These are phyloP conservation scores for Ranitomeya imitator DNA, from an alignment of 2,113 vertebrate species.

Conservation along the genomic window DNA sequence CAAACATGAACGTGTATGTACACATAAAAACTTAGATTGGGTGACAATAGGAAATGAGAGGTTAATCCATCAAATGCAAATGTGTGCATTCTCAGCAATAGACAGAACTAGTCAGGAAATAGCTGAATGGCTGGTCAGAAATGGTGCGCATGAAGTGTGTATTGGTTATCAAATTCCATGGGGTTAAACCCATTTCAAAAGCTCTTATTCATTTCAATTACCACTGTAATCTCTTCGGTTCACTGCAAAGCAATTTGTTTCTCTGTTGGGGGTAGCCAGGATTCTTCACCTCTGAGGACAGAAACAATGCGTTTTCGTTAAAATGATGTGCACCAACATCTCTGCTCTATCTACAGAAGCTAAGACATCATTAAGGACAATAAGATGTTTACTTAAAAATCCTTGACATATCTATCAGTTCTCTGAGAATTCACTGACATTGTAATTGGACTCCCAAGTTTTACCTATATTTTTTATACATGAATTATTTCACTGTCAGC, in stretches of 20 bases:
- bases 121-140: conserved; percentile 6
- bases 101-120: background rate
- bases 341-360: conserved; percentile 28
- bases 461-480: conserved; percentile 2
- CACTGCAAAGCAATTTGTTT: conserved; percentile 56
- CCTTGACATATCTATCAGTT: conserved; percentile 27
- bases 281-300: conserved; percentile 52
- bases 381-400: conserved; percentile 49
- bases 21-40: background rate
- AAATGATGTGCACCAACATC: conserved; percentile 36
- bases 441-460: conserved; percentile 47
- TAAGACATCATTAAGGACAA: conserved; percentile 47
- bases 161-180: conserved; percentile 33
- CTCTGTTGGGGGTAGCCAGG: conserved; percentile 45
- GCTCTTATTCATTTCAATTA: conserved; percentile 56
- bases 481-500: conserved; percentile 12
- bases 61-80: background rate
- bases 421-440: conserved; percentile 14
- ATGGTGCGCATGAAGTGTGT: background rate
- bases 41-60: background rate
- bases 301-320: conserved; percentile 47
- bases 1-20: background rate
- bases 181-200: conserved; percentile 56
- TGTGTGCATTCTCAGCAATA: background rate
- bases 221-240: conserved; percentile 55